These are phyloP conservation scores for Tragelaphus strepsiceros DNA, from an alignment of 2,113 vertebrate genomes.

Conservation along the genomic window DNA sequence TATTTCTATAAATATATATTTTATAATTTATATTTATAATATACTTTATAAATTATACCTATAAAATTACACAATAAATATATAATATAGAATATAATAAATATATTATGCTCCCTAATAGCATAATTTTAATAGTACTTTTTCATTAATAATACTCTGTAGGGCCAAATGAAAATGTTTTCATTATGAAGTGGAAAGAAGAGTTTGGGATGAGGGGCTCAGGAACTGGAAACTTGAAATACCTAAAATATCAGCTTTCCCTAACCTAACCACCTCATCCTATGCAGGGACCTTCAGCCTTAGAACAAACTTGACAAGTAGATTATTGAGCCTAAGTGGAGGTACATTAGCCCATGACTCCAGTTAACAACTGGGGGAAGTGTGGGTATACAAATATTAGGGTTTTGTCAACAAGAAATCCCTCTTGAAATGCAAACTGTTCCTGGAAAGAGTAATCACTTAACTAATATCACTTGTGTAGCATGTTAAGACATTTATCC, in stretches of 20 bases:
- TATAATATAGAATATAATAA: not conserved
- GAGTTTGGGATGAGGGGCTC: not conserved
- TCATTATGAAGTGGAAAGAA: not conserved
- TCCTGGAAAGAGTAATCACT: not conserved
- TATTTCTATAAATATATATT: not conserved
- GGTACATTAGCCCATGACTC: not conserved
- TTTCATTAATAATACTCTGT: not conserved
- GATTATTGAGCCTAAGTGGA: not conserved
- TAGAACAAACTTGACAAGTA: not conserved
- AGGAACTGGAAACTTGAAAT: not conserved
- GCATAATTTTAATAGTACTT: not conserved
- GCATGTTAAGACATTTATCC: not conserved
- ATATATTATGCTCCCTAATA: not conserved
- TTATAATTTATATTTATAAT: not conserved
- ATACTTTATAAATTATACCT: not conserved
- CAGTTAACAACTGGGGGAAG: not conserved
- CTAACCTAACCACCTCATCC: not conserved
- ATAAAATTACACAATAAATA: not conserved
- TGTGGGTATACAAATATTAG: not conserved
- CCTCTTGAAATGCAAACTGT: not conserved
- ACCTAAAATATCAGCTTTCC: not conserved
- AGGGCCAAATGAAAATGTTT: not conserved
- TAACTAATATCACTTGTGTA: not conserved
- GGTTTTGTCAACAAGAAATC: not conserved
- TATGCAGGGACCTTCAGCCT: not conserved